Percentiles rank a stretch among this genome's conserved stretches.
Conservation (phyloP, 2,113 vertebrate species). For the Sialia sialis region DNA sequence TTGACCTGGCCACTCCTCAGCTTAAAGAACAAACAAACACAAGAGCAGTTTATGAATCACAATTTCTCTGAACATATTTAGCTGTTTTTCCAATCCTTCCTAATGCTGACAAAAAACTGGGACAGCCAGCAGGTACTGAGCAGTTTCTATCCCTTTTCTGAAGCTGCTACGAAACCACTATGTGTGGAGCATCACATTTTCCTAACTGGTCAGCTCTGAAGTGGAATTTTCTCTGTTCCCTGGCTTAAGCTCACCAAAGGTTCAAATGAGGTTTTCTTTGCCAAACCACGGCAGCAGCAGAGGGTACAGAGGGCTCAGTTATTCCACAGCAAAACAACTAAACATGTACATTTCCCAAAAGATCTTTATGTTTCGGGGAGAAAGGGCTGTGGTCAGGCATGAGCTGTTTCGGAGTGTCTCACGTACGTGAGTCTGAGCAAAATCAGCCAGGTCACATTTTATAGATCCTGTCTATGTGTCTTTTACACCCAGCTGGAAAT, state of each 20-base stretch:
- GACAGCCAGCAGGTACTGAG: conserved; percentile 38
- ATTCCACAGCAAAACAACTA: conserved; percentile 38
- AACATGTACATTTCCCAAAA: conserved; percentile 19
- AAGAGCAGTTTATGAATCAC: conserved; percentile 41
- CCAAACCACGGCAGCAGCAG: conserved; percentile 41
- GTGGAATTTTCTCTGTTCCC: conserved; percentile 58
- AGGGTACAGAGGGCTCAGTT: conserved; percentile 38
- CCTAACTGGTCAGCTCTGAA: conserved; percentile 33
- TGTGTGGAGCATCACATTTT: conserved; percentile 54
- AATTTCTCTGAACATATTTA: conserved; percentile 27
- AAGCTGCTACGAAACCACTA: conserved; percentile 43
- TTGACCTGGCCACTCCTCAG: neutral
- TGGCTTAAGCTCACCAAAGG: conserved; percentile 25
- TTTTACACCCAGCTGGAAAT: conserved; percentile 8
- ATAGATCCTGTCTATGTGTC: neutral
- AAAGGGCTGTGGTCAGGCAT: neutral
- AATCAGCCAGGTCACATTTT: neutral
- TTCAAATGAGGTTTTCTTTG: neutral
- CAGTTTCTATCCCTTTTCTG: conserved; percentile 6
- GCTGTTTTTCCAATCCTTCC: conserved; percentile 28
- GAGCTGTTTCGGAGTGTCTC: neutral
- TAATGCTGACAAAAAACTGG: conserved; percentile 23
- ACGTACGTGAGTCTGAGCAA: neutral
- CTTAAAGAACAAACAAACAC: conserved; percentile 30
- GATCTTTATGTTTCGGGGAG: neutral